Conservation (phyloP, 2,113 vertebrate genomes). For the Tragelaphus imberbis region DNA sequence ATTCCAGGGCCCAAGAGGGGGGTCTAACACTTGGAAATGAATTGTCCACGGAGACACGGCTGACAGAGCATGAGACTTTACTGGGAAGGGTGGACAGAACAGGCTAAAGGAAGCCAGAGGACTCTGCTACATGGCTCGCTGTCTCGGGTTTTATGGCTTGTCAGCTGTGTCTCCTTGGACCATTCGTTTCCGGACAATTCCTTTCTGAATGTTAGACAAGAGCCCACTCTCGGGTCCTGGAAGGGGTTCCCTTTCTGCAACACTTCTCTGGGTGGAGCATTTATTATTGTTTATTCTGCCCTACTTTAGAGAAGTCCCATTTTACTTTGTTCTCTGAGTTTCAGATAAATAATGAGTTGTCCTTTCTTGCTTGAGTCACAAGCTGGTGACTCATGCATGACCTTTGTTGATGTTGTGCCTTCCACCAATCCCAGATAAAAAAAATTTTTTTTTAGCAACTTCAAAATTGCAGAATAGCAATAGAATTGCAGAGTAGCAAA, state of each 20-base stretch:
- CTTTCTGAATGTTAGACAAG: not conserved
- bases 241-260: not conserved
- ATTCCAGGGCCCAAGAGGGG: not conserved
- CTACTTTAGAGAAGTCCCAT: not conserved
- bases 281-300: not conserved
- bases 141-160: not conserved
- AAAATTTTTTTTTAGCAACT: not conserved
- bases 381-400: not conserved
- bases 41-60: not conserved
- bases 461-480: not conserved
- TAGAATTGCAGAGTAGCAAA: not conserved
- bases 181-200: accelerated
- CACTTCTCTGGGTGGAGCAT: not conserved
- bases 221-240: not conserved
- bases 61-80: not conserved
- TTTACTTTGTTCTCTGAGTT: not conserved
- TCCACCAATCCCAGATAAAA: not conserved
- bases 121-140: not conserved
- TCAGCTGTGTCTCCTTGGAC: not conserved
- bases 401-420: not conserved
- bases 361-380: not conserved
- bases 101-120: not conserved
- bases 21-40: not conserved
- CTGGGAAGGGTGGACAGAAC: not conserved
- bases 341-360: not conserved